Conservation (phyloP, 2,888 invertebrate species). For the Kuschelorhynchus macadamiae region DNA sequence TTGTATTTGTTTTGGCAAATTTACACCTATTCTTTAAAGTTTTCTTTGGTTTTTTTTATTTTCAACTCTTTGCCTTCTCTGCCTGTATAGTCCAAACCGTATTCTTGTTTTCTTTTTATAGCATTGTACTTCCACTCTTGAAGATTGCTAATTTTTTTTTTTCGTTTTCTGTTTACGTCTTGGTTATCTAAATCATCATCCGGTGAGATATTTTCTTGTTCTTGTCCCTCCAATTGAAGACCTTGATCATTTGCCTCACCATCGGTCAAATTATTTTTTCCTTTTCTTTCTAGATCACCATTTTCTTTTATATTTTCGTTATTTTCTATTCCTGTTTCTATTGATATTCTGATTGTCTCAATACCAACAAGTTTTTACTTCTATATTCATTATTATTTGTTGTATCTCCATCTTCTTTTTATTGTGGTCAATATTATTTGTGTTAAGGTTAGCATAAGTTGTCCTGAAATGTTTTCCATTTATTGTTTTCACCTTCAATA, state of each 20-base stretch:
- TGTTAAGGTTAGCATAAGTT: background rate
- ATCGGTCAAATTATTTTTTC: no score
- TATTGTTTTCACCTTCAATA: constrained; percentile 1
- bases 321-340: background rate
- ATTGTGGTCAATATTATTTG: background rate
- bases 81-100: background rate
- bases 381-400: background rate
- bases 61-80: background rate
- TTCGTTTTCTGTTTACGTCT: no score
- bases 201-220: no score
- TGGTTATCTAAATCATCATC: no score
- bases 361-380: background rate
- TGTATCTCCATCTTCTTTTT: background rate
- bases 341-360: background rate
- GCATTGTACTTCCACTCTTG: no score
- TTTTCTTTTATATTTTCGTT: background rate
- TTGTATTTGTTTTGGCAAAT: no score
- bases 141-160: no score
- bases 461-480: no score
- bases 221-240: no score
- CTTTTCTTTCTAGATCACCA: no score
- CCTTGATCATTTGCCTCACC: no score
- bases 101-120: background rate
- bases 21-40: background rate
- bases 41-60: background rate